Evolutionary conservation across 2,888 invertebrate genomes (phyloP), one percentile per base, ranked within the genome.

Genomic region (Euzetes globulus): DNA sequence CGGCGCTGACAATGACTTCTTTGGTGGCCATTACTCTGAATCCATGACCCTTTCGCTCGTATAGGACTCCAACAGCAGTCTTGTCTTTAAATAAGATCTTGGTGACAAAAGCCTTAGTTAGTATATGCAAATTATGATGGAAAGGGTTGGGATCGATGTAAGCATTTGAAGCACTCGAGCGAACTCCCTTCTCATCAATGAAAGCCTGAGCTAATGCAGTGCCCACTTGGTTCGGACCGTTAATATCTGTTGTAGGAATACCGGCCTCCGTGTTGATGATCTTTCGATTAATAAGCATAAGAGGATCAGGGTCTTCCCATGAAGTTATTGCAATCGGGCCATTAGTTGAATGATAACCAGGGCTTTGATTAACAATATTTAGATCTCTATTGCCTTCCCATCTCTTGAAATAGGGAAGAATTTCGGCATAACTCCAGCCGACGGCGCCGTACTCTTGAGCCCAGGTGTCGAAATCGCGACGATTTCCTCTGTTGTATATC

Each of bases 401-500:
- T 45, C 45, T 70, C 19, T 9, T 17, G 19, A 41, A 70, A 3
- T 45, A 70, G 4, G 70, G 70, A 4, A 70, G 45, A 41, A 45
- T 22, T 4, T 70, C 41, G n/a, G 1, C 22, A 70, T 70, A 70
- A 19, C 25, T 17, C 70, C 70, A 70, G 3, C 70, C 70, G 0
- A 9, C 33, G 15, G 70, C 70, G 0, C 70, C 70, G 3, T 47
- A 50, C 6, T 58, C 58, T 45, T 33, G n/a, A 3, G 4, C 70
- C 70, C 70, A 70, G 5, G 25, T 0, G 15, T 70, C 70, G 45
- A 9, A 70, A 11, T n/a, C 22, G 7, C 22, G 15, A n/a, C 25
- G 70, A 45, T 70, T 27, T n/a, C 70, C 70, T 19, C 37, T n/a
- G 11, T 70, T 70, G 11, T 13, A 41, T 41, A 41, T 41, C 41